Base-by-base conservation (phyloP, 2,797 vertebrate species). In the Peromyscus melanophrys region DNA sequence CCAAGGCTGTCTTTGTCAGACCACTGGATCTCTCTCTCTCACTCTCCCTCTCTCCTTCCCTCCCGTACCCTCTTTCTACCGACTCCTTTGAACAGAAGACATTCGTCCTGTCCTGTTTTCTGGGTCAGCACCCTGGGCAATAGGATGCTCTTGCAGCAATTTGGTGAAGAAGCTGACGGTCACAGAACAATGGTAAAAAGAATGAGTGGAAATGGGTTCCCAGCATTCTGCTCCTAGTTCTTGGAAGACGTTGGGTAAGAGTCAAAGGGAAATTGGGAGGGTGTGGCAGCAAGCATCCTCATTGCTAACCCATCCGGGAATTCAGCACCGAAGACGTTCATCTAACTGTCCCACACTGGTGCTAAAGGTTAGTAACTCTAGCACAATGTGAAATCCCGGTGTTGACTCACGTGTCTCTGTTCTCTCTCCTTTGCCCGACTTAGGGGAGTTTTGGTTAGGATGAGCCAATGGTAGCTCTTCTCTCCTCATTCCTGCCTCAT, bases 331-430 rank as follows among this genome's bases (percentile, higher is more conserved):
- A 52, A 86, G 76, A 46, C 11, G 40, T 55, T 93, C 71, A 83
- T 91, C 55, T 92, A 57, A 92, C 37, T 23, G 21, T 71, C 69
- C 80, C 63, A 5, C 8, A 37, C 84, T 86, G 63, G 75, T 65
- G 43, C 16, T 49, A 55, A 76, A 16, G 52, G 76, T 89, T 61
- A 89, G 31, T 63, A 69, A 83, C 73, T 73, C 49, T 46, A 21
- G 91, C 86, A 94, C 85, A 43, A 13, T 46, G 67, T 73, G 75
- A 90, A 95, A 83, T 86, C 59, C 16, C 69, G 86, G 43, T 34
- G 31, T 3, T 77, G 46, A 75, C 57, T 57, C 83, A 23, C 0
- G 4, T 29, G 55, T n/a, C 82, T 89, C 76, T 19, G 55, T 55
- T 61, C 89, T 80, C 49, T 27, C 27, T 86, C 55, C 46, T 87